Conservation (phyloP, 2,797 vertebrate species). For the Dallia pectoralis region DNA sequence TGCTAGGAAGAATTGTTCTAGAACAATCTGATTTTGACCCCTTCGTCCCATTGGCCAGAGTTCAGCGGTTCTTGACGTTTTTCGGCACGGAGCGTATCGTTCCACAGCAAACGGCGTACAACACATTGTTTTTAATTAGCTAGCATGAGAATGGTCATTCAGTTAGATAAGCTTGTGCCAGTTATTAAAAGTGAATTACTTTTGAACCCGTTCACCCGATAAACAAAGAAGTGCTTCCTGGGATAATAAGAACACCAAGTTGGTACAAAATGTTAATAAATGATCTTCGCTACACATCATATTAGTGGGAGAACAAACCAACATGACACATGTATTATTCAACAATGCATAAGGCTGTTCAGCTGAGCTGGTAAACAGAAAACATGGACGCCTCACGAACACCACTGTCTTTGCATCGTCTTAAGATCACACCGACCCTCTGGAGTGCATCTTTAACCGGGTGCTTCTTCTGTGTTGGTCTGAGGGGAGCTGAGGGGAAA, state of each 20-base stretch:
- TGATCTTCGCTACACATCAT: too few species aligned
- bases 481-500: neutral
- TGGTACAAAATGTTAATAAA: too few species aligned
- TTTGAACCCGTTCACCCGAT: neutral
- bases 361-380: too few species aligned
- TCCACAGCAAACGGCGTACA: neutral
- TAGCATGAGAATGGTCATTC: neutral
- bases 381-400: too few species aligned
- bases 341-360: too few species aligned
- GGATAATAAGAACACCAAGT: neutral
- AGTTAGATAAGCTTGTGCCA: neutral
- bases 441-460: neutral
- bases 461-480: slow-evolving; percentile 18
- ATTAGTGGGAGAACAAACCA: too few species aligned
- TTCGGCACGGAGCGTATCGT: too few species aligned
- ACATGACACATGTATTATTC: too few species aligned
- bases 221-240: neutral
- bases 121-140: neutral
- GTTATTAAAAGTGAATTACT: neutral
- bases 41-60: neutral
- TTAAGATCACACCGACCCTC: too few species aligned
- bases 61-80: neutral
- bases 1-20: neutral
- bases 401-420: too few species aligned
- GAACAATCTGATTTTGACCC: neutral